Evolutionary conservation across 2,888 invertebrate genomes (phyloP), one percentile per base, ranked within the genome.

Genomic region (Eledone cirrhosa): DNA sequence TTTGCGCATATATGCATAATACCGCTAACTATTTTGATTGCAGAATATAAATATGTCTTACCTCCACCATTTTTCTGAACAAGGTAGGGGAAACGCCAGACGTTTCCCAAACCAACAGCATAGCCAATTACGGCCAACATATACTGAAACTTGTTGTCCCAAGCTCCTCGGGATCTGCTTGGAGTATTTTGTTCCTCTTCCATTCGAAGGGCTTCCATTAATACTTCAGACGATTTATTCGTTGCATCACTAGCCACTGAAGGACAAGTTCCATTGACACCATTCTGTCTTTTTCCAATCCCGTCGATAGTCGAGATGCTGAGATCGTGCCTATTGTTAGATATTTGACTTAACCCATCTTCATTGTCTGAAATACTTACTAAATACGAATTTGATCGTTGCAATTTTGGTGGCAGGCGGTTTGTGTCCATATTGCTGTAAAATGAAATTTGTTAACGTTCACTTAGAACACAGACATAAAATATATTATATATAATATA

Each of bases 101-200:
- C 83, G 48, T 84, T 84, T 14, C 84, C 84, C 29, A 84, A 79
- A 1, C 84, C 84, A 48, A 84, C 84, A 48, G 84, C 84, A 65
- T 81, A 84, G 11, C 84, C 84, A 72, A 84, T 81, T 41, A 84
- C 82, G 22, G 83, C 82, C 16, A 84, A 80, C 5, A 83, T 80
- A 78, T 82, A 84, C 78, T 84, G 84, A 22, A 80, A 80, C 69
- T 83, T 83, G 79, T 83, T 84, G 75, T 84, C 84, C 84, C 84
- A 84, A 4, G 81, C 79, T 11, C 82, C 84, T 33, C 84, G 78
- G 4, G n/a, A 48, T 33, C 29, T 24, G 14, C 22, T 47, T 16
- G 48, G 29, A 16, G 47, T 47, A 16, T 76, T 76, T 19, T 76
- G 47, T 24, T 76, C 76, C 48, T 76, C 76, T 16, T 48, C 48